Conservation (phyloP, 2,797 vertebrate genomes). For the Leptoclinus maculatus region DNA sequence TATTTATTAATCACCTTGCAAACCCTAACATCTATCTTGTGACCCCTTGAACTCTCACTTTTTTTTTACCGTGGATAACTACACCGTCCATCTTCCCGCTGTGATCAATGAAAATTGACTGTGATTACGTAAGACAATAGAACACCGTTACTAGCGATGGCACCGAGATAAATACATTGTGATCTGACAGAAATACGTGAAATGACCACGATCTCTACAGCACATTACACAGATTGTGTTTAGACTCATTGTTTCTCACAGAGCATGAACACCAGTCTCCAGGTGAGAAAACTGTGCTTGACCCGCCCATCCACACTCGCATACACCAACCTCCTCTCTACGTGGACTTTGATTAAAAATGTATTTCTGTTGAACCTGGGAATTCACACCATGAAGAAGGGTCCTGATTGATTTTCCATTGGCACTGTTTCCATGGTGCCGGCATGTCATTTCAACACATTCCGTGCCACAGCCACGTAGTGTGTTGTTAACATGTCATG, state of each 20-base stretch:
- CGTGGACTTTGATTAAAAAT: not conserved
- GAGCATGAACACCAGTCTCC: no score
- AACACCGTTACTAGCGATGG: no score
- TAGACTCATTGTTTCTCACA: not conserved
- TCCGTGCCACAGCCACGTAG: fast-evolving
- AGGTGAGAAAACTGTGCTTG: not conserved
- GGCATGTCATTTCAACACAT: not conserved
- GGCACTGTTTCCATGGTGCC: not conserved
- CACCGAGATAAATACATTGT: no score
- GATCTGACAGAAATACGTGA: no score
- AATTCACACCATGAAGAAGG: not conserved
- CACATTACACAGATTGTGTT: no score
- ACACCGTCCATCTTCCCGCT: not conserved
- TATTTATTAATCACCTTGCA: no score
- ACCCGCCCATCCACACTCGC: not conserved
- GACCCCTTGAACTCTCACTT: no score
- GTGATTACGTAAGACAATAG: no score
- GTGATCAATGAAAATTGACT: no score
- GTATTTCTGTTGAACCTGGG: not conserved
- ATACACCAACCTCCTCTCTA: not conserved
- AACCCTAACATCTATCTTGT: no score
- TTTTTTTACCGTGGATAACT: no score
- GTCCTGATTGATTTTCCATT: not conserved
- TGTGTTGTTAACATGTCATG: not conserved
- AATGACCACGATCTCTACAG: no score